Base-by-base conservation (phyloP, 2,797 vertebrate species). In the Pseudotriccus pelzelni region DNA sequence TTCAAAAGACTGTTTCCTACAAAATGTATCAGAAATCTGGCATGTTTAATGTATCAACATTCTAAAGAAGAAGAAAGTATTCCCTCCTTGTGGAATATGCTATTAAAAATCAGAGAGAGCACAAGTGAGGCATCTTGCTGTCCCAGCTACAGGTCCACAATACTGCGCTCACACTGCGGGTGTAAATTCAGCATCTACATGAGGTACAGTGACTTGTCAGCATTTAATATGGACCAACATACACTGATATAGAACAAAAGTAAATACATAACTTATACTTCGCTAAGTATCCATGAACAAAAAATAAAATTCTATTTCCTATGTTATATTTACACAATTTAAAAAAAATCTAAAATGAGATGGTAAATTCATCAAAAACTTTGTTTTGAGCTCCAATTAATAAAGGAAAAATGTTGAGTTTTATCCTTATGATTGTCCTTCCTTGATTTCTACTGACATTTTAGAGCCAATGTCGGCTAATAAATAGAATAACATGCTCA, bases 271-370 rank as follows among this genome's bases (percentile, higher is more conserved):
- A 99, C 98, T 99, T 99, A 99, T 98, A 98, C 98, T 98, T 99
- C 98, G 98, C 98, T 98, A 99, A 98, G 97, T 98, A 99, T 98
- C 97, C 98, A 98, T 98, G 98, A 99, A 99, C 98, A 99, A 99
- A 99, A 98, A 99, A 99, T 99, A 99, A 98, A 99, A 98, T 98
- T 99, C 98, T 98, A 99, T 99, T 98, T 99, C 98, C 99, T 99
- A 99, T 99, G 98, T 99, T 99, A 98, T 99, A 99, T 99, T 99
- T 99, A 99, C 99, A 99, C 98, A 99, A 98, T 98, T 93, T 50
- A 12, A 98, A 98, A 98, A 98, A 97, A 96, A 96, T 97, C 98
- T 98, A 98, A 97, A 98, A 98, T 98, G 98, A 99, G 98, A 99
- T 98, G 98, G 98, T 98, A 98, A 98, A 98, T 98, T 98, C 96